Conservation (phyloP, 2,888 invertebrate species). For the Macaria liturata region DNA sequence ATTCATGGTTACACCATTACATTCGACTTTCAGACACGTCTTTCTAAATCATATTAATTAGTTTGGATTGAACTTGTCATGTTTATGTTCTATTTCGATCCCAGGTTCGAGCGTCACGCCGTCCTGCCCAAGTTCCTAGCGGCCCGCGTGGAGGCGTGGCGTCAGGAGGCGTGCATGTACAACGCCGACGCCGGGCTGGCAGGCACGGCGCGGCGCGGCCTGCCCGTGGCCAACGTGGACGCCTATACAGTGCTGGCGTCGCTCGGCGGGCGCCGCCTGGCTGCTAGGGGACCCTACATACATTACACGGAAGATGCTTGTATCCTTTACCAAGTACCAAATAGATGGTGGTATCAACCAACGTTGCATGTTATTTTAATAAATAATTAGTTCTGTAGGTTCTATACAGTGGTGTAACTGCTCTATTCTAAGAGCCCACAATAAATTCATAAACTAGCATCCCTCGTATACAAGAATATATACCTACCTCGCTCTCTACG, state of each 20-base stretch:
- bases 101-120: conserved; percentile 96
- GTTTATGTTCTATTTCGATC: neutral
- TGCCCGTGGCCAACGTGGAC: conserved; percentile 89
- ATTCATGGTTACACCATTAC: too few species aligned
- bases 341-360: too few species aligned
- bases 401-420: too few species aligned
- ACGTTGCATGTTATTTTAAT: too few species aligned
- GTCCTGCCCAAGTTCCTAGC: conserved; percentile 96
- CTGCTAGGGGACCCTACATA: conserved; percentile 87
- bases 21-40: too few species aligned
- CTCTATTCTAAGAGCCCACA: too few species aligned
- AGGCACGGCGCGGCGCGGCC: conserved; percentile 93
- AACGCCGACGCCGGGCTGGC: conserved; percentile 94
- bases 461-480: too few species aligned
- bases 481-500: too few species aligned
- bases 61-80: too few species aligned
- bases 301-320: conserved; percentile 97
- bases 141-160: conserved; percentile 94
- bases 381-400: too few species aligned
- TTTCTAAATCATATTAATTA: too few species aligned
- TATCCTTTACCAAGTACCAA: conserved; percentile 85
- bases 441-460: too few species aligned
- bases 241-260: conserved; percentile 96
- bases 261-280: conserved; percentile 92
- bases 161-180: conserved; percentile 93